Percentiles rank a stretch among this genome's conserved stretches.
These are phyloP conservation scores for Jordanella pulchra DNA, from an alignment of 2,797 vertebrate species.

Conservation along the genomic window DNA sequence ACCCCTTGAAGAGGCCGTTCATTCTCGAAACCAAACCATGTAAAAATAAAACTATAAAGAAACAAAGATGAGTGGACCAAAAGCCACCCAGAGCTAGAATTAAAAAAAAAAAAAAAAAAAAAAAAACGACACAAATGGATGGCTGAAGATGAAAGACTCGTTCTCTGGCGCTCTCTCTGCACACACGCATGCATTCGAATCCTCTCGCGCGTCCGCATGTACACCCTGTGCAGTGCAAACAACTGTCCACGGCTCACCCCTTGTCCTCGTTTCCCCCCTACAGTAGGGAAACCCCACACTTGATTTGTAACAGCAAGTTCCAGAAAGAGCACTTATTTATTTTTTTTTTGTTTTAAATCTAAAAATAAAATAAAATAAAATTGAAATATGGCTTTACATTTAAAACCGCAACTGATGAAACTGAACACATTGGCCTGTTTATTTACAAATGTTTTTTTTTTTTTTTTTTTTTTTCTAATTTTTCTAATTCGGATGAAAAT, in stretches of 20 bases:
- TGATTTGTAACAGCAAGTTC: slow-evolving; percentile 83
- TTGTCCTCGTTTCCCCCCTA: slow-evolving; percentile 5
- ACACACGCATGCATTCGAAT: slow-evolving; percentile 36
- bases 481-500: slow-evolving; percentile 54
- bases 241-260: slow-evolving; percentile 39
- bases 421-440: slow-evolving; percentile 37
- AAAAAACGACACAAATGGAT: slow-evolving; percentile 62
- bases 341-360: slow-evolving; percentile 1
- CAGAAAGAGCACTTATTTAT: slow-evolving; percentile 85
- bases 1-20: too few relatives aligned
- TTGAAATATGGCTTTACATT: slow-evolving; percentile 83
- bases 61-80: too few relatives aligned
- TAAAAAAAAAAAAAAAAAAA: slow-evolving; percentile 32
- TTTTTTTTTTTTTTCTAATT: slow-evolving; percentile 29
- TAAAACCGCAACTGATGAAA: slow-evolving; percentile 76
- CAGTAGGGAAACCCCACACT: slow-evolving; percentile 69
- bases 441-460: slow-evolving; percentile 31
- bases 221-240: slow-evolving; percentile 66
- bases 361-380: slow-evolving; percentile 44
- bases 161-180: slow-evolving; percentile 49
- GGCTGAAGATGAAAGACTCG: slow-evolving; percentile 65
- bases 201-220: slow-evolving; percentile 14
- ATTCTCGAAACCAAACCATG: too few relatives aligned
- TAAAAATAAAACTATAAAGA: too few relatives aligned
- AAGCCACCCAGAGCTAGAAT: too few relatives aligned